Evolutionary conservation across 2,888 invertebrate species (phyloP).

Genomic region (Pammene aurita): DNA sequence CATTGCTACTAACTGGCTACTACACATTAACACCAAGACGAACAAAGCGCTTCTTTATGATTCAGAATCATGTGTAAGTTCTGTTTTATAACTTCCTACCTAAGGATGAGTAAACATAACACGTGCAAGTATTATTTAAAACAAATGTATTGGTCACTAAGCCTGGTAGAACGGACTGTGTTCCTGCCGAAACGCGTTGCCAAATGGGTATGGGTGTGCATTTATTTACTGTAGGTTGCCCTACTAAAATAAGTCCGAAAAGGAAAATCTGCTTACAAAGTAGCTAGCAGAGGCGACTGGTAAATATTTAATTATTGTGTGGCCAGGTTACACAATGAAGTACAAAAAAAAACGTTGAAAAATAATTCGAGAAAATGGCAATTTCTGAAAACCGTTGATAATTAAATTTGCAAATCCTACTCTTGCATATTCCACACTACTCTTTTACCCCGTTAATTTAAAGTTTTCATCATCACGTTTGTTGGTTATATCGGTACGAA

Average conservation of each 20-base stretch:
- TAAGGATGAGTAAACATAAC: constrained; percentile 40
- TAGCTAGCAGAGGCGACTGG: constrained; percentile 8
- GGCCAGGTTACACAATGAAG: constrained; percentile 2
- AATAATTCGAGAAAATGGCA: no score
- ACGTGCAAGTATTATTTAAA: constrained; percentile 44
- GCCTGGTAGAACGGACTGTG: constrained; percentile 8
- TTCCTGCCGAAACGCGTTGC: not conserved
- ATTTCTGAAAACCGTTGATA: no score
- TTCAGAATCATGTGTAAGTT: constrained; percentile 57
- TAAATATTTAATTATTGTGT: constrained; percentile 28
- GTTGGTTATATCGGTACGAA: not conserved
- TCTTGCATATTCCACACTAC: no score
- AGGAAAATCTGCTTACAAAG: constrained; percentile 8
- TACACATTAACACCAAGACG: constrained; percentile 48
- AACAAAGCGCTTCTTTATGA: constrained; percentile 60
- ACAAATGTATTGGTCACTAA: constrained; percentile 13
- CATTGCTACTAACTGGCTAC: constrained; percentile 54
- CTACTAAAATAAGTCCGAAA: constrained; percentile 15
- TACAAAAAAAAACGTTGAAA: no score
- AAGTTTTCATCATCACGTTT: no score
- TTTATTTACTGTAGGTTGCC: not conserved
- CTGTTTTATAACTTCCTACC: constrained; percentile 49
- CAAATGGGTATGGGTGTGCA: not conserved
- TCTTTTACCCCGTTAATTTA: no score
- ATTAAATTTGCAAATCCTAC: no score